phyloP scores from a whole-genome alignment of 2,888 invertebrate genomes.

The Polietes domitor region DNA sequence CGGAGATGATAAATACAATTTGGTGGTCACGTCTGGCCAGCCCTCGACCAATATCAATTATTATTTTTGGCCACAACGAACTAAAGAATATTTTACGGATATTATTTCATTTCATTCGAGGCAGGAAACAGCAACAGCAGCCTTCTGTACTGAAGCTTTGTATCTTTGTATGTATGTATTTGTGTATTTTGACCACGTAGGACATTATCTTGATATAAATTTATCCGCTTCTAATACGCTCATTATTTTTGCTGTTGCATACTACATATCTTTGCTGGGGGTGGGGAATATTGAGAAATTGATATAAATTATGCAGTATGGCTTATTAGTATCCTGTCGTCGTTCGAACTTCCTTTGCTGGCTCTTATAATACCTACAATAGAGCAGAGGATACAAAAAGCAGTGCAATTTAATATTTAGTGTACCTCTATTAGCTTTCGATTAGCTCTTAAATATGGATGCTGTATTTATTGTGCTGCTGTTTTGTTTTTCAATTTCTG shows the following conservation, averaged over 20 bases:
- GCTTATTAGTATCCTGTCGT: not conserved
- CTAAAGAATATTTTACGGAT: constrained; percentile 9
- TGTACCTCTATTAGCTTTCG: not conserved
- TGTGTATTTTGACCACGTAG: constrained; percentile 18
- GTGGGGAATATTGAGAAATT: not conserved
- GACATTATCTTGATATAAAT: constrained; percentile 27
- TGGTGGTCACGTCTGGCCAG: constrained; percentile 18
- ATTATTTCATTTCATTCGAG: not conserved
- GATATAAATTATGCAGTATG: constrained; percentile 9
- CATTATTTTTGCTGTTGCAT: constrained; percentile 7
- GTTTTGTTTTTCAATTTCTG: not conserved
- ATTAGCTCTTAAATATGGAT: not conserved
- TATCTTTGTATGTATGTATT: not conserved
- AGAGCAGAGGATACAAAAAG: no score
- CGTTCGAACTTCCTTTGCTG: not conserved
- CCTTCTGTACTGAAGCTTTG: not conserved
- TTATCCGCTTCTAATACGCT: constrained; percentile 25
- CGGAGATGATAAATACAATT: constrained; percentile 12
- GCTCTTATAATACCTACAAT: no score
- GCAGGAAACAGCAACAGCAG: not conserved
- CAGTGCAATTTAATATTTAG: not conserved
- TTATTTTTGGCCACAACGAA: not conserved
- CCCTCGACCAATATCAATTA: constrained; percentile 12
- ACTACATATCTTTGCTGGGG: not conserved
- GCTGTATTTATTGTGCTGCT: not conserved